Evolutionary conservation across 2,797 vertebrate genomes (phyloP).

Genomic region (Peromyscus melanophrys): DNA sequence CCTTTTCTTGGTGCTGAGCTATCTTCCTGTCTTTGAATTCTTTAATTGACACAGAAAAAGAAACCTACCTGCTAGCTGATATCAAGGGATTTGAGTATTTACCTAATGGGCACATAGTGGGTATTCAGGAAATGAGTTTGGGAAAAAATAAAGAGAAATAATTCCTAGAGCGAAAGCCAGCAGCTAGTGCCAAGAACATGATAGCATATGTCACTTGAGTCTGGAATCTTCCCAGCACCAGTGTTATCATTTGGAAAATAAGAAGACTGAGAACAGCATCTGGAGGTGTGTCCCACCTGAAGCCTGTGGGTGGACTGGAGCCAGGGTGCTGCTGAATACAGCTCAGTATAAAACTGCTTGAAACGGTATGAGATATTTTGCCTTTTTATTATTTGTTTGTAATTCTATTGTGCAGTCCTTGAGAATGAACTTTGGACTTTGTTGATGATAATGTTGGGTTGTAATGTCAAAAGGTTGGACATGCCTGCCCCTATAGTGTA

Average conservation of each 20-base stretch:
- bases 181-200: background rate
- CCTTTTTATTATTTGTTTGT: background rate
- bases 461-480: background rate
- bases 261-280: background rate
- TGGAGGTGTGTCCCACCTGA: background rate
- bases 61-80: background rate
- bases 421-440: background rate
- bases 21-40: background rate
- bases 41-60: background rate
- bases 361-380: background rate
- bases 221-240: constrained; percentile 20
- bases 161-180: background rate
- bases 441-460: background rate
- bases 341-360: background rate
- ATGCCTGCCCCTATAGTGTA: background rate
- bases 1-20: background rate
- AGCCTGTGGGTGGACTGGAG: background rate
- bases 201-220: background rate
- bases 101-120: background rate
- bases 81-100: background rate
- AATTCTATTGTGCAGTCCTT: background rate
- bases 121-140: background rate
- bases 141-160: background rate
- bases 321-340: background rate
- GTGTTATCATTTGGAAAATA: background rate